Base-by-base conservation (phyloP, 2,888 invertebrate species). In the Crepidodera aurea region DNA sequence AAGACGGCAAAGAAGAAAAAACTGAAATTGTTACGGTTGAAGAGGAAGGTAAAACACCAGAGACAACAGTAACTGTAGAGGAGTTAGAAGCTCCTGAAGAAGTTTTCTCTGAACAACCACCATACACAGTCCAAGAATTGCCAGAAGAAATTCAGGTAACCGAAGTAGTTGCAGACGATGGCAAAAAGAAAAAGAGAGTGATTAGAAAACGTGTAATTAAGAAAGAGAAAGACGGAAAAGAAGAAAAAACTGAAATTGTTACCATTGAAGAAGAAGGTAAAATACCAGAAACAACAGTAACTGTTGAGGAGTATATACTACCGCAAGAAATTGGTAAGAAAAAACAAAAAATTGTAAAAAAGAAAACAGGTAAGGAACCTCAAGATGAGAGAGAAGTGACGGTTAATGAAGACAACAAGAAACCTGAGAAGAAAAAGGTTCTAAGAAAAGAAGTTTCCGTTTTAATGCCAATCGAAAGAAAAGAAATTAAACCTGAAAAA, bases 401-500 rank as follows among this genome's bases (percentile, higher is more conserved):
- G 2, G 22, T 6, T 4, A 6, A 6, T 22, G 29, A 29, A 8
- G 29, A 29, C 71, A 71, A 69, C 8, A 74, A 67, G 74, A 60
- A 27, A 16, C 48, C 27, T 16, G 19, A 27, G 53, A 74, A 68
- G 59, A 73, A 19, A 34, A 70, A 10, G 74, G 65, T 74, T 54
- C 55, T 67, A 2, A 70, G 66, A 55, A 66, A 65, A 51, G 77
- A 77, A 71, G 61, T 72, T 13, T 77, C 77, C n/a, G 70, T 75
- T 6, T 61, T 75, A 10, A 71, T 73, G 69, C 67, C 71, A 12
- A 65, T 76, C 29, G 73, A 79, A 70, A 83, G 86, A 37, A 86
- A 90, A 60, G 85, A 87, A 74, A 79, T 88, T 1, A 84, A 87
- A 75, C 81, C 88, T 0, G 85, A 84, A 25, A 85, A 87, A 77